Conservation (phyloP, 2,888 invertebrate genomes). For the Eledona agricola region DNA sequence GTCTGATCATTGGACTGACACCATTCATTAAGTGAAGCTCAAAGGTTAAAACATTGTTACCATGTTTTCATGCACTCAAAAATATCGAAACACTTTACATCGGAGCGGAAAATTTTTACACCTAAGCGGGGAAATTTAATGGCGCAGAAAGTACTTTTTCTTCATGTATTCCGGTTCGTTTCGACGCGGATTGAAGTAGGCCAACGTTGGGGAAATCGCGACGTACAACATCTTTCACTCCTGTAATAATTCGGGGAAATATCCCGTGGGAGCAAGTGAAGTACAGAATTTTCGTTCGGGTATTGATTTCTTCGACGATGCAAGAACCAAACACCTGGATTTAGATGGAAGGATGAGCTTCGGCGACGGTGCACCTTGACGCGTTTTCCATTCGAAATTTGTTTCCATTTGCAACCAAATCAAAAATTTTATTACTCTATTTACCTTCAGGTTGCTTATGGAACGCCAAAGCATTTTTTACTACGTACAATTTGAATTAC, state of each 20-base stretch:
- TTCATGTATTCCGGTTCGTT: no score
- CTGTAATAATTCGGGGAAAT: slow-evolving; percentile 14
- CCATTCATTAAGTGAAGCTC: slow-evolving; percentile 35
- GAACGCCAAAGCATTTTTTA: no score
- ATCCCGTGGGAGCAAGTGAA: slow-evolving; percentile 7
- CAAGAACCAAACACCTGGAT: background rate
- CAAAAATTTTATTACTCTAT: no score
- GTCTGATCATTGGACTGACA: slow-evolving; percentile 40
- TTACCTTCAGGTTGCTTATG: no score
- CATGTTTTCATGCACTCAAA: slow-evolving; percentile 32
- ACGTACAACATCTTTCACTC: slow-evolving; percentile 15
- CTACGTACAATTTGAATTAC: no score
- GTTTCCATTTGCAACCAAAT: no score
- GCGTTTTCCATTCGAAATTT: no score
- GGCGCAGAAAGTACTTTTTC: no score
- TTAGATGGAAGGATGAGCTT: no score
- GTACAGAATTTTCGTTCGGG: slow-evolving; percentile 10
- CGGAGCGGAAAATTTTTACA: background rate
- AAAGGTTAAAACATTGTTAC: slow-evolving; percentile 34
- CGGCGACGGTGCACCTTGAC: no score
- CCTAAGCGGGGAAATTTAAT: no score
- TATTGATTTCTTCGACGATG: slow-evolving; percentile 11
- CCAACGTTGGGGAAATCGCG: slow-evolving; percentile 14
- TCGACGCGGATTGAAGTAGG: slow-evolving; percentile 5
- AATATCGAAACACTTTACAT: slow-evolving; percentile 6